Evolutionary conservation across 2,797 vertebrate genomes (phyloP), one percentile per base, ranked within the genome.

Genomic region (Aphelocoma californica): DNA sequence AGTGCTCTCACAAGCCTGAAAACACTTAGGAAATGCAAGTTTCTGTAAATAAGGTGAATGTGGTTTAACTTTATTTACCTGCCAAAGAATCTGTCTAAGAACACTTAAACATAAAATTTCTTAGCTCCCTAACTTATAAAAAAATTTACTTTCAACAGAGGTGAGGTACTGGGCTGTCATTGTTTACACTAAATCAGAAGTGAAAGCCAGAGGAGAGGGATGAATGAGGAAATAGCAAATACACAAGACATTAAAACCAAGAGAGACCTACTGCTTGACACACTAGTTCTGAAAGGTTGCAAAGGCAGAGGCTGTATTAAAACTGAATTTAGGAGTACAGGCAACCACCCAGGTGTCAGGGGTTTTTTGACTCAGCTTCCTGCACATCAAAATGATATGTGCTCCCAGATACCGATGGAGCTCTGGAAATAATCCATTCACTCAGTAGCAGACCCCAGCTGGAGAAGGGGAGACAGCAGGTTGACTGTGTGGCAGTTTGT

Each of bases 161-260:
- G 96, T 95, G 95, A 97, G 94, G 95, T 96, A 93, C 95, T 87
- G 93, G 96, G 96, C 97, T 97, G 97, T 95, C 97, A 94, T 94
- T 72, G 77, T 92, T 94, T 83, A 95, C 86, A 74, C 94, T 94
- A 94, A 78, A 75, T 84, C 1, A 6, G 58, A 97, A 95, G 91
- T 62, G 69, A 96, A 95, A 96, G 96, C 79, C 34, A 10, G 81
- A 81, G 74, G 65, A 87, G 56, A 90, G 73, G 78, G 86, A 79
- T 32, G 12, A 71, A 69, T 75, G 75, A 86, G 51, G 90, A 74
- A 83, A 81, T 8, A 93, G 86, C 86, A 90, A 86, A 91, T 85
- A 91, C 48, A 96, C 92, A 84, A 93, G 94, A 97, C 79, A 66
- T 77, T 90, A 92, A 92, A 97, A 81, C 67, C 92, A 69, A 62